phyloP scores from a whole-genome alignment of 2,888 invertebrate species.

The Leptopterna dolabrata region DNA sequence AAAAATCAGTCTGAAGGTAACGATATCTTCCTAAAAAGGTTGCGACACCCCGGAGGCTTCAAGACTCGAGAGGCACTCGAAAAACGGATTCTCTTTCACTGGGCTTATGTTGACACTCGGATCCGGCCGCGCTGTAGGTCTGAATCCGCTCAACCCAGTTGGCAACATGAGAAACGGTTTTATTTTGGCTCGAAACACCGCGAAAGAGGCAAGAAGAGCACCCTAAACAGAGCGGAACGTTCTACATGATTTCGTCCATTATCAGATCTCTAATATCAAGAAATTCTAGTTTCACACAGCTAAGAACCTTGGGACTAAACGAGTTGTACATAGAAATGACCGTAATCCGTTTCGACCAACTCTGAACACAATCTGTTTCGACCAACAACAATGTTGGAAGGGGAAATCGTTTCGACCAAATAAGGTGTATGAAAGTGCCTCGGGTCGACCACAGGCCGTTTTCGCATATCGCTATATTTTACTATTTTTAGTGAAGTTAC shows the following conservation, averaged over 20 bases:
- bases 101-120: neutral
- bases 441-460: no score
- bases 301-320: no score
- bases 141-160: neutral
- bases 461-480: no score
- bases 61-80: neutral
- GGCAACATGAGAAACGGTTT: neutral
- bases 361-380: no score
- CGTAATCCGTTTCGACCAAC: no score
- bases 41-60: neutral
- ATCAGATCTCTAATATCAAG: neutral
- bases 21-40: neutral
- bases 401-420: no score
- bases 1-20: neutral
- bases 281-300: neutral
- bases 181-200: neutral
- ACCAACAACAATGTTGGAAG: no score
- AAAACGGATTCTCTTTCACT: neutral
- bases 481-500: no score
- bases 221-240: neutral
- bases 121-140: neutral
- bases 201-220: neutral
- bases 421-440: no score
- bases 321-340: no score
- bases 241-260: neutral